Evolutionary conservation across 2,797 vertebrate species (phyloP), one percentile per base, ranked within the genome.

Genomic region (Tokudaia tokunoshimensis): DNA sequence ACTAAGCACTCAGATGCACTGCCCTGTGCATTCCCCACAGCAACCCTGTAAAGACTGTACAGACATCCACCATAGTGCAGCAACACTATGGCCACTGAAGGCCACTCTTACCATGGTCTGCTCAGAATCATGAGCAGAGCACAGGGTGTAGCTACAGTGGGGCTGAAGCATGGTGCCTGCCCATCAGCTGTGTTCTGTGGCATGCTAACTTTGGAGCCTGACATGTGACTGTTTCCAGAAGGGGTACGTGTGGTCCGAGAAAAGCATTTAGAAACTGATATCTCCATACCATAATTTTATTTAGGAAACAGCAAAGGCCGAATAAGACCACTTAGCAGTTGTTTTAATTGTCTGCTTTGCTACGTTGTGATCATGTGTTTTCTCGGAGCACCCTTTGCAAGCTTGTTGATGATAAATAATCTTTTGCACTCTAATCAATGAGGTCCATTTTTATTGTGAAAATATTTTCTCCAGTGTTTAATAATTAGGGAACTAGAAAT

Each of bases 401-500:
- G 24, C 44, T 59, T 83, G 6, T 14, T 72, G 85, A 63, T 59
- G 82, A 17, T 83, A 41, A 78, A 31, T 57, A 55, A 34, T 67
- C n/a, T 55, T 79, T 89, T 29, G 6, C 22, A 84, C 50, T 67
- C 13, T 86, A 55, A 88, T 79, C 47, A 72, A n/a, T 29, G 72
- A 1, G 41, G 41, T 55, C 75, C 26, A 87, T 83, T 47, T 90
- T 92, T 82, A 37, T 15, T 52, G 10, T 82, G 44, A 85, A 89
- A 89, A 31, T 80, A 8, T 93, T 78, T 72, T 92, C 91, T 81
- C 93, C 34, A 92, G 74, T 94, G 91, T 75, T 83, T 50, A 96
- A 52, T 78, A 47, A 78, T 84, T 85, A 96, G 75, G 72, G 92
- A 89, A 95, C 47, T 57, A 78, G 92, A 95, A 91, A 41, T 86